Conservation (phyloP, 2,888 invertebrate species). For the Ganaspis brasiliensis region DNA sequence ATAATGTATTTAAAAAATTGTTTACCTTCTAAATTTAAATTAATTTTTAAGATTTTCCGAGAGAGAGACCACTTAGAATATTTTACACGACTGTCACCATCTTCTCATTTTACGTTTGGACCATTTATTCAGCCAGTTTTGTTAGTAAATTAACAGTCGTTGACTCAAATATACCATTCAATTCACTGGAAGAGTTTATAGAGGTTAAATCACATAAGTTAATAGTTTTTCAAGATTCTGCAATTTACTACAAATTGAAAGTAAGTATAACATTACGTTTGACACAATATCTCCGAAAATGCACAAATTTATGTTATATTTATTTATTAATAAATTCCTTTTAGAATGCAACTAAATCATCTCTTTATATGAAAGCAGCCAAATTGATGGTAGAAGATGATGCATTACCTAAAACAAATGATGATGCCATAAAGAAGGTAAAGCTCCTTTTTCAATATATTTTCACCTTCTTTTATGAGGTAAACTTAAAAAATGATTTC, state of each 20-base stretch:
- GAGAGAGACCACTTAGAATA: not conserved
- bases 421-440: not conserved
- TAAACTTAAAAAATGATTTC: not conserved
- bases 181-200: not conserved
- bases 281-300: not conserved
- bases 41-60: not conserved
- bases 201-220: not conserved
- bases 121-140: not conserved
- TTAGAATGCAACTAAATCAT: too few species aligned
- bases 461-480: not conserved
- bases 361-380: too few species aligned
- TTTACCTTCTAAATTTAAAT: too few species aligned
- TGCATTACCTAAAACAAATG: slow-evolving; percentile 2
- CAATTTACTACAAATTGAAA: not conserved
- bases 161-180: not conserved
- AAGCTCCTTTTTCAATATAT: not conserved
- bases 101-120: not conserved
- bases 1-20: too few species aligned
- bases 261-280: not conserved
- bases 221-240: not conserved
- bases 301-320: not conserved
- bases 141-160: not conserved
- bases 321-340: not conserved
- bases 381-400: too few species aligned
- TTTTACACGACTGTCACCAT: not conserved